phyloP scores from a whole-genome alignment of 2,797 vertebrate genomes.

The Nyctibius grandis region DNA sequence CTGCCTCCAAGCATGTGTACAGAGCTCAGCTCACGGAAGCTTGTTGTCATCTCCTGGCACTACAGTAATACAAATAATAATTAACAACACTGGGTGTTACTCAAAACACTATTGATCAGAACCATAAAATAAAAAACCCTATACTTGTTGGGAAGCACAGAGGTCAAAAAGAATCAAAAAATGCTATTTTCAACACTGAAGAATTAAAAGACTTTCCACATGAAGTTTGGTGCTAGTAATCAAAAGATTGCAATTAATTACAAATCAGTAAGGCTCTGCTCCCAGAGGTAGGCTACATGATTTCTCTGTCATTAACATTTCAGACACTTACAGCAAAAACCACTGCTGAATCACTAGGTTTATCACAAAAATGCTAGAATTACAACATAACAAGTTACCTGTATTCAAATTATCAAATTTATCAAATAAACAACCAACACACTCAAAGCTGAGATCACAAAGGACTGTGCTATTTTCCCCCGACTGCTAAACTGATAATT shows the following conservation, averaged over 20 bases:
- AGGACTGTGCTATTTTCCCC: not conserved
- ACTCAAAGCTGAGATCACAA: not conserved
- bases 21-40: not conserved
- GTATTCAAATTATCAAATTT: not conserved
- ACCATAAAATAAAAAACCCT: not conserved
- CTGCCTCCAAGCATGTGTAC: not conserved
- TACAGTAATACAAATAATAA: not conserved
- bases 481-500: not conserved
- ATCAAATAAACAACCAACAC: not conserved
- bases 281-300: not conserved
- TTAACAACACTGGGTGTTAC: not conserved
- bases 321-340: not conserved
- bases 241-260: not conserved
- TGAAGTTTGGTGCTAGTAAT: not conserved
- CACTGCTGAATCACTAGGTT: not conserved
- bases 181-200: not conserved
- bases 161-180: not conserved
- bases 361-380: not conserved
- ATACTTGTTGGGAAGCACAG: not conserved
- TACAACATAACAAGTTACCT: not conserved
- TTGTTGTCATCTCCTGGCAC: not conserved
- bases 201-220: not conserved
- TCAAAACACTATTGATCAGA: not conserved
- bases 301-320: not conserved
- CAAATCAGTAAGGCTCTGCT: not conserved